Base-by-base conservation (phyloP, 2,797 vertebrate genomes). In the Sternotherus odoratus region DNA sequence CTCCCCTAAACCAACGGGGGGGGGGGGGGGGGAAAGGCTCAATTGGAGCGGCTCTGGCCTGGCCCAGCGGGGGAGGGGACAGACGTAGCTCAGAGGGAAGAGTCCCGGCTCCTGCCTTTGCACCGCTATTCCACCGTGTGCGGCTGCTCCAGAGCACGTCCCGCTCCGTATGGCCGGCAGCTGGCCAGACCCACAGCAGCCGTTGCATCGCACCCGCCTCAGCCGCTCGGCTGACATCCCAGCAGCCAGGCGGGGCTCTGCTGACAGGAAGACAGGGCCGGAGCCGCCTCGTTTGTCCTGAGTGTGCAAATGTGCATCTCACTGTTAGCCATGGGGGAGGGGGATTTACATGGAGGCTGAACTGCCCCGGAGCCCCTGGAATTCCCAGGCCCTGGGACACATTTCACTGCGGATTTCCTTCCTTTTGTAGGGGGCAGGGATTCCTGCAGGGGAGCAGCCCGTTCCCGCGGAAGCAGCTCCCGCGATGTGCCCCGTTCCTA, bases 201-300 rank as follows among this genome's bases (percentile, higher is more conserved):
- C 10, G 3, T 23, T 15, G 17, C 2, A 21, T n/a, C 23, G 2
- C 56, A 30, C 10, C 11, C 6, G 6, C 15, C 12, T 7, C 8
- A n/a, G 33, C 7, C 33, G 19, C 60, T 19, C 8, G 3, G 33
- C 60, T 19, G 57, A 33, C 57, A 15, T 30, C 57, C 12, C 30
- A 8, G 57, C 57, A 3, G 15, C 57, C 30, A 33, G 28, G 16
- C 33, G 4, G 30, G 13, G 15, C 2, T 33, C 36, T 23, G 66
- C 19, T 72, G 36, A 23, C 66, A 24, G 23, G 36, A 69, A 39
- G 66, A 23, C 30, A n/a, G 5, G 49, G 30, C 74, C 8, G 30
- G 46, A 49, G 74, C 77, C 24, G 33, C 69, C 21, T 23, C 19
- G 5, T 5, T 49, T 36, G 49, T 3, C 15, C 43, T 75, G 24